phyloP scores from a whole-genome alignment of 2,797 vertebrate genomes.

The Myotis myotis region DNA sequence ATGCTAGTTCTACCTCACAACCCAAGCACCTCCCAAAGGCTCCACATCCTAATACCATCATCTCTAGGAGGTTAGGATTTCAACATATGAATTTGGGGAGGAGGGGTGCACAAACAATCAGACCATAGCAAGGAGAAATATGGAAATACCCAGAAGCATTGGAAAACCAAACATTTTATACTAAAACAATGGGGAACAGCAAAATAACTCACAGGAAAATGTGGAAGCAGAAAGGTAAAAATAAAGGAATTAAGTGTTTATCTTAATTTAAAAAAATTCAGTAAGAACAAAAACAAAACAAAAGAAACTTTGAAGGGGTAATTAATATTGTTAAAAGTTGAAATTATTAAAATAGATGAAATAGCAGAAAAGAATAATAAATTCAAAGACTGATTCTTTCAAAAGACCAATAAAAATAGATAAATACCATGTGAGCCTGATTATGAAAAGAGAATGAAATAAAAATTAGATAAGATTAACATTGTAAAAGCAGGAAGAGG shows the following conservation, averaged over 20 bases:
- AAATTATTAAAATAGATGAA: background rate
- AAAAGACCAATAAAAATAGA: background rate
- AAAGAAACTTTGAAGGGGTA: background rate
- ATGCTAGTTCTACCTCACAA: background rate
- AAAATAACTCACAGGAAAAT: slow-evolving; percentile 20
- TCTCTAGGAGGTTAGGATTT: background rate
- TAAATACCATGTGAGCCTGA: background rate
- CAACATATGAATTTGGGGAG: background rate
- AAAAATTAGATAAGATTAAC: slow-evolving; percentile 13
- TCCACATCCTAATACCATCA: background rate
- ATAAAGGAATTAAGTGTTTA: background rate
- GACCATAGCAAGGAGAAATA: background rate
- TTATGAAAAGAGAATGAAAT: background rate
- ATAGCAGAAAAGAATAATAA: slow-evolving; percentile 1
- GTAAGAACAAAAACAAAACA: background rate
- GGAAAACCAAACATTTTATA: background rate
- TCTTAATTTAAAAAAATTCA: background rate
- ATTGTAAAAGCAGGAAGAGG: background rate
- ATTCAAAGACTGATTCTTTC: background rate
- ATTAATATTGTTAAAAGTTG: background rate
- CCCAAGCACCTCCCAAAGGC: background rate
- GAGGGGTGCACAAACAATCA: background rate
- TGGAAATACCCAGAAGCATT: background rate
- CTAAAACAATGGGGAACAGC: background rate
- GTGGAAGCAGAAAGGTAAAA: background rate